Percentiles rank a stretch among this genome's conserved stretches.
phyloP scores from a whole-genome alignment of 2,888 invertebrate genomes.

The Ypsolopha scabrella region DNA sequence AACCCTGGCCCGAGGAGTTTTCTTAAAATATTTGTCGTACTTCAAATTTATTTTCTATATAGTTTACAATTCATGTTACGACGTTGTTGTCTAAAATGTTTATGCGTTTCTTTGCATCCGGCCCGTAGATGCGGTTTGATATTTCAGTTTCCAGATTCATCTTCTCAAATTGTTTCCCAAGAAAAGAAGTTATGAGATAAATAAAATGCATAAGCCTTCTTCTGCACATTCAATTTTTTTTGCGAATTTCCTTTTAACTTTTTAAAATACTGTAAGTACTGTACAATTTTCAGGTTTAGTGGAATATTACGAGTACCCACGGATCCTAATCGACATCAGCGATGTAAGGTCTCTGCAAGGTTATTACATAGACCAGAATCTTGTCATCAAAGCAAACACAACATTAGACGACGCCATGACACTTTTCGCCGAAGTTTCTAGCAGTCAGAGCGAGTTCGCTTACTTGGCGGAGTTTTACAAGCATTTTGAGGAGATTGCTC shows the following conservation, averaged over 20 bases:
- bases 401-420: slow-evolving; percentile 67
- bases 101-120: too few species aligned
- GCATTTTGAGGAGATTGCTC: slow-evolving; percentile 73
- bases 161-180: too few species aligned
- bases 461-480: slow-evolving; percentile 66
- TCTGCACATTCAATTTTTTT: neutral
- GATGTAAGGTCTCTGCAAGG: slow-evolving; percentile 36
- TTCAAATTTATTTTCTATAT: too few species aligned
- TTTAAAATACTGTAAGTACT: neutral
- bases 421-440: slow-evolving; percentile 44
- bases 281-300: slow-evolving; percentile 32
- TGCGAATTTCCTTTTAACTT: neutral
- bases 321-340: slow-evolving; percentile 44
- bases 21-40: too few species aligned
- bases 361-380: slow-evolving; percentile 38
- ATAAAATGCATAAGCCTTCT: slow-evolving; percentile 1
- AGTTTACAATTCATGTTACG: too few species aligned
- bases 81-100: too few species aligned
- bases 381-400: slow-evolving; percentile 69
- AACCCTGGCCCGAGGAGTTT: too few species aligned
- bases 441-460: slow-evolving; percentile 44
- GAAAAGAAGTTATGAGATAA: too few species aligned
- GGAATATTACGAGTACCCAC: slow-evolving; percentile 36
- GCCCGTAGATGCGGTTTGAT: too few species aligned
- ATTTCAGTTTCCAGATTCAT: too few species aligned